Base-by-base conservation (phyloP, 2,888 invertebrate genomes). In the Hofmannophila pseudospretella region DNA sequence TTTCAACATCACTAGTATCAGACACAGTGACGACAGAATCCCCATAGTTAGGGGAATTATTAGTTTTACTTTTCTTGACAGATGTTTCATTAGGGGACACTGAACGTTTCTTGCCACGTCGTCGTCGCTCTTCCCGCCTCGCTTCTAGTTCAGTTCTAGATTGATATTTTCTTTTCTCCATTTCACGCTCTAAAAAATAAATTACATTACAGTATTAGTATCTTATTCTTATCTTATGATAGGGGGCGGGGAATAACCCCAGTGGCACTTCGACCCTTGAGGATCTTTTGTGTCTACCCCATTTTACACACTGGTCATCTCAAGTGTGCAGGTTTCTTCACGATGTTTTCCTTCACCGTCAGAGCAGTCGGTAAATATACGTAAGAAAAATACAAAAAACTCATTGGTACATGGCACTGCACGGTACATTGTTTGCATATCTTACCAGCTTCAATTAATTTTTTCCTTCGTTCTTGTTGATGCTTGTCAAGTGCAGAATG, bases 91-190 rank as follows among this genome's bases (percentile, higher is more conserved):
- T 64, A 11, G 77, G 74, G 1, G 84, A 72, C 7, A 73, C 59
- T 2, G 82, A 75, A 16, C 81, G 73, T 42, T 87, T 87, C 44
- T 74, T 82, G 2, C 82, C 85, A 0, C 84, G 74, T 29, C 90
- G 88, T 1, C 90, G 81, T 26, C 89, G 76, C 45, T 89, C 88
- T 55, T 90, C 85, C 28, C 94, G 89, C 8, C 95, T 88, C 0
- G 94, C 92, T 67, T 94, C 93, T 9, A 94, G 70, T 63, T 94
- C 94, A 36, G 89, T 88, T 12, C 92, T 88, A 0, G 93, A 93
- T 35, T 90, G 90, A 67, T 94, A 92, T 69, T 94, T 94, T 36
- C 94, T 89, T 51, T 93, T 89, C 2, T 92, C 92, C 90, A 92
- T 94, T 78, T 95, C 93, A 19, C 94, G 82, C 58, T 93, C 93